Percentiles rank a stretch among this genome's conserved stretches.
These are phyloP conservation scores for Drosophila melanosoma DNA, from an alignment of 2,888 invertebrate species.

Conservation along the genomic window DNA sequence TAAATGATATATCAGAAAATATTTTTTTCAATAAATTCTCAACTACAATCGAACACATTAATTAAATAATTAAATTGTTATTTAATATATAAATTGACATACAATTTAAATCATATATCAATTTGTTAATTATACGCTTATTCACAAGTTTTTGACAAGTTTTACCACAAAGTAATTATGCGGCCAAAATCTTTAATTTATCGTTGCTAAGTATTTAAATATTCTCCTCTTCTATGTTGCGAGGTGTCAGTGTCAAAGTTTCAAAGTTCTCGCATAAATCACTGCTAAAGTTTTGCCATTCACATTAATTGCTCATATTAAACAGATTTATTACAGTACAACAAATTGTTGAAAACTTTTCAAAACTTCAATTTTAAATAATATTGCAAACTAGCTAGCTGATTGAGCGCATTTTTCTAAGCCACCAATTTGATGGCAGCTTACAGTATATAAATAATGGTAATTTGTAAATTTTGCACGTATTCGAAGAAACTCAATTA, in stretches of 20 bases:
- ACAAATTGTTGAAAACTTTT: slow-evolving; percentile 12
- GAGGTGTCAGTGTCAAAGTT: slow-evolving; percentile 24
- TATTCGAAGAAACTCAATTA: slow-evolving; percentile 68
- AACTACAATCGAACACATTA: background rate
- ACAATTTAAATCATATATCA: background rate
- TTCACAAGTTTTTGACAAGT: background rate
- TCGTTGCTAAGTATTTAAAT: background rate
- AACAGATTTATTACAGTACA: slow-evolving; percentile 46
- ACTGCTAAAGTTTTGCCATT: slow-evolving; percentile 35
- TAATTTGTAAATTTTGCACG: slow-evolving; percentile 59
- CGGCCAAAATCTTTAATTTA: background rate
- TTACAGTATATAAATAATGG: slow-evolving; percentile 33
- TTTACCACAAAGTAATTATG: background rate
- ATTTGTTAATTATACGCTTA: background rate
- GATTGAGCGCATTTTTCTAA: background rate
- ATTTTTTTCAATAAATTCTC: background rate
- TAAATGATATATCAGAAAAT: too few species aligned
- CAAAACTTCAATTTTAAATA: slow-evolving; percentile 28
- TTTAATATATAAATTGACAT: background rate
- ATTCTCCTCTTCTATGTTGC: slow-evolving; percentile 31
- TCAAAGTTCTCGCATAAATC: slow-evolving; percentile 23
- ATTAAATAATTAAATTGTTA: background rate
- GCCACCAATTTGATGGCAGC: slow-evolving; percentile 30
- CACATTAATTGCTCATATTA: slow-evolving; percentile 45
- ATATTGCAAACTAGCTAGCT: slow-evolving; percentile 10